Conservation (phyloP, 1,140 invertebrate genomes). For the Ruditapes philippinarum region DNA sequence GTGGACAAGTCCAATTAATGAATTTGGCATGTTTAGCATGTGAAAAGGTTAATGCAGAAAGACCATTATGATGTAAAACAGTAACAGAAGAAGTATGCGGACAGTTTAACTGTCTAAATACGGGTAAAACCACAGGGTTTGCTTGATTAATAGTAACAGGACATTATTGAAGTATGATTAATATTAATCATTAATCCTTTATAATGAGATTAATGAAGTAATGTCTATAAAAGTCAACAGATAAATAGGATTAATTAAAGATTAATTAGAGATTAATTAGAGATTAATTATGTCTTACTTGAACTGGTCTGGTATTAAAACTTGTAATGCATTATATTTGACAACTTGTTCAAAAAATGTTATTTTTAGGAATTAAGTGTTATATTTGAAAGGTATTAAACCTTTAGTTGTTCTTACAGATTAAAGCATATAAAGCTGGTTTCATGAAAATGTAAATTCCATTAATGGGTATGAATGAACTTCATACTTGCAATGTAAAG, state of each 20-base stretch:
- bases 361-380: neutral
- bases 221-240: slow-evolving; percentile 13
- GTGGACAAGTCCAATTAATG: too few species aligned
- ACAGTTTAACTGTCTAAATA: too few species aligned
- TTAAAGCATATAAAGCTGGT: too few species aligned
- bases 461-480: neutral
- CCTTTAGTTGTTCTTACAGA: neutral
- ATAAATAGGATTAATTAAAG: neutral
- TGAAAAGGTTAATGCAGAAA: too few species aligned
- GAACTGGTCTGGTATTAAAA: neutral
- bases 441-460: too few species aligned
- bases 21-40: too few species aligned
- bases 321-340: neutral
- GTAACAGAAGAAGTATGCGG: too few species aligned
- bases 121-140: too few species aligned
- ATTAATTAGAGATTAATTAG: slow-evolving; percentile 19
- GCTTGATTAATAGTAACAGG: too few species aligned
- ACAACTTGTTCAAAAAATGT: neutral
- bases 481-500: too few species aligned
- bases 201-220: neutral
- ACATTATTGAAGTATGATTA: neutral
- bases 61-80: too few species aligned
- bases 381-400: neutral
- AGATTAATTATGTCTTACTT: neutral
- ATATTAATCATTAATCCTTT: neutral